Base-by-base conservation (phyloP, 2,888 invertebrate species). In the Dryomyza anilis region DNA sequence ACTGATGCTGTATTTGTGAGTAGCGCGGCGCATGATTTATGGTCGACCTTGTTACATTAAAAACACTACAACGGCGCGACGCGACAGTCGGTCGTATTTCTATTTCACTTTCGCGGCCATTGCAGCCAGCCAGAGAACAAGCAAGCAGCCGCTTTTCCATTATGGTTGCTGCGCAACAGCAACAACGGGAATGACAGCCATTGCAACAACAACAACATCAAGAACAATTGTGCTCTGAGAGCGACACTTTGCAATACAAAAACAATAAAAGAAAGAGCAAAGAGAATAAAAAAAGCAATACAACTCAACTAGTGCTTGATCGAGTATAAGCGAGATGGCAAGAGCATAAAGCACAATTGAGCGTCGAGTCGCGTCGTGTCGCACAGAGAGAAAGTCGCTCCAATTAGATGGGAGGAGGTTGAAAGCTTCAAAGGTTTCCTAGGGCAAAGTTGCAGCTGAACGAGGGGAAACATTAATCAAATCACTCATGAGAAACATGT, bases 21-120 rank as follows among this genome's bases (percentile, higher is more conserved):
- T n/a, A n/a, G n/a, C n/a, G 46, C 61, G 30, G 52, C 43, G 29
- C 52, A 52, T 82, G 82, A 82, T 83, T 82, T 83, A 82, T 80
- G 77, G 81, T 78, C 80, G 82, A 81, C 82, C 81, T 82, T 82
- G 81, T 81, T 80, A 76, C 80, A 78, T 81, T 79, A 81, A 81
- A 75, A n/a, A n/a, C n/a, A n/a, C n/a, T n/a, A n/a, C n/a, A n/a
- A n/a, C n/a, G n/a, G n/a, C n/a, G 81, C 81, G 76, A 75, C 76
- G 75, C 75, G 74, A 77, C 76, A 74, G 79, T 82, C 78, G 81
- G 80, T 81, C 82, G n/a, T 80, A 78, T 81, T 80, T 81, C 82
- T 80, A 77, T 81, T 82, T 80, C 81, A 79, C 81, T 78, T 80
- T 81, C 81, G 78, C 76, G 75, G 74, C 73, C 73, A 70, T 71